Base-by-base conservation (phyloP, 64 coral and sea anemone genomes). In the Montipora efflorescens region DNA sequence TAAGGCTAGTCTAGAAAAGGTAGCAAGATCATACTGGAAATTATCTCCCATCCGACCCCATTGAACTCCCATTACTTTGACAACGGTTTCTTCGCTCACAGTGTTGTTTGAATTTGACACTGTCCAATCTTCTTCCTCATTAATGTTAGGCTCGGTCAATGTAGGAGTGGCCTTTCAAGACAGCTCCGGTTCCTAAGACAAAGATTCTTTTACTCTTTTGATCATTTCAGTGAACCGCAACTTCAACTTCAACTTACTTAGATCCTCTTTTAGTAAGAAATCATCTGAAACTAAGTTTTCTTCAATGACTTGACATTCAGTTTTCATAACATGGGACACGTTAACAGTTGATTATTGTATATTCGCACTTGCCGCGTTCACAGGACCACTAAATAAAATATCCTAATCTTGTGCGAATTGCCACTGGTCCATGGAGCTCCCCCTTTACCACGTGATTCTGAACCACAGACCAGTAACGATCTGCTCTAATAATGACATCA, bases 381-480 rank as follows among this genome's bases (percentile, higher is more conserved):
- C 67, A 23, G 86, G 79, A 13, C 87, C 93, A 84, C 87, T 86
- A 46, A 90, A 57, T 9, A 95, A 95, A 75, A 76, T 86, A 90
- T 8, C 87, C 80, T 28, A 95, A 76, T 67, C 88, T 88, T 25
- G 87, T 86, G 47, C 44, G 58, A 14, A 90, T 50, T 46, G 87
- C 93, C 9, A 95, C 88, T 11, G 93, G 93, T 6, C 87, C 59
- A 16, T 69, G 53, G 28, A 76, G 48, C 87, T 64, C 83, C 74
- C 88, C 87, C 87, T 87, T 87, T 95, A 90, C 93, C 43, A 95
- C 93, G 53, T 84, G 68, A 77, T 84, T 84, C 21, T 89, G 78
- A 73, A 94, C 55, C 48, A 78, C 45, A 90, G 53, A 89, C 95
- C 95, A 96, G n/a, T 93, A 96, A 7, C 79, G 87, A 87, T 93